phyloP scores from a whole-genome alignment of 2,888 invertebrate species.

The Lomographa bimaculata region DNA sequence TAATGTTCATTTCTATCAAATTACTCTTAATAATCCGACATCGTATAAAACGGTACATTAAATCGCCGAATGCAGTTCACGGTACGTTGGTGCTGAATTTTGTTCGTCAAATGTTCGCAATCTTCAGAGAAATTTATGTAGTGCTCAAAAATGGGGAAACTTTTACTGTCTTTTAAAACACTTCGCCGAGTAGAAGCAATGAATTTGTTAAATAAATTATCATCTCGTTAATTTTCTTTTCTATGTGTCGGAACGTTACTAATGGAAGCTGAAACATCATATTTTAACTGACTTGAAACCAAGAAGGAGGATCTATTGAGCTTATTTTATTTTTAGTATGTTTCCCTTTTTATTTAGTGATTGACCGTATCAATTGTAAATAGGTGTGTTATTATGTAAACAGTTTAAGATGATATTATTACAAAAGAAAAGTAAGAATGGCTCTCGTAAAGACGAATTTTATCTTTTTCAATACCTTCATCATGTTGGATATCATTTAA shows the following conservation, averaged over 20 bases:
- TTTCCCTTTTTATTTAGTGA: no score
- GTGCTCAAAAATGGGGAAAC: constrained; percentile 33
- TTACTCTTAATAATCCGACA: constrained; percentile 33
- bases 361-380: no score
- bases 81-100: constrained; percentile 37
- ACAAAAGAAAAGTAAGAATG: no score
- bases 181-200: constrained; percentile 30
- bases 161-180: constrained; percentile 32
- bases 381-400: no score
- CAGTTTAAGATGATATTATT: no score
- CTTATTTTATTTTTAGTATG: no score
- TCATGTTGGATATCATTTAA: no score
- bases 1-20: constrained; percentile 26
- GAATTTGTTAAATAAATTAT: constrained; percentile 36
- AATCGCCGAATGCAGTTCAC: constrained; percentile 37
- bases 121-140: constrained; percentile 34
- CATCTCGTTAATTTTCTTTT: constrained; percentile 34
- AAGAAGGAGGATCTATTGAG: no score
- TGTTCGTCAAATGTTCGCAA: constrained; percentile 23
- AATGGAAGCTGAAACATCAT: constrained; percentile 12
- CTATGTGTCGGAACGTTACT: constrained; percentile 19
- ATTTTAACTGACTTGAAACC: no score
- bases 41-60: constrained; percentile 36
- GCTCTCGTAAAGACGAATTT: no score
- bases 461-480: no score